These are phyloP conservation scores for Hirtodrosophila cameraria DNA, from an alignment of 2,888 invertebrate species.

Conservation along the genomic window DNA sequence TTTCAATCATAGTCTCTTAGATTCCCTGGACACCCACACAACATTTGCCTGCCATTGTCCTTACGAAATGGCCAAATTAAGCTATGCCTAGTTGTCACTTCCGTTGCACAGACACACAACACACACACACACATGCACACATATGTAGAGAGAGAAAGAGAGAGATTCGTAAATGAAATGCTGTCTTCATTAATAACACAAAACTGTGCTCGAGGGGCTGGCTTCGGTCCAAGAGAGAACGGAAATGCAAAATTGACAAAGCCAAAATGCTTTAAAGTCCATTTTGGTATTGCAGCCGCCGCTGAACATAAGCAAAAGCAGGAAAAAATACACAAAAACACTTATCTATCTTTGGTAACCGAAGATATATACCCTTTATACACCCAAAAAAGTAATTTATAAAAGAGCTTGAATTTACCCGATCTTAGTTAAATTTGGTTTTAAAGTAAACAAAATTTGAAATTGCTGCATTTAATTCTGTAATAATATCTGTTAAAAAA, in stretches of 20 bases:
- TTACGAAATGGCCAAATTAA: slow-evolving; percentile 40
- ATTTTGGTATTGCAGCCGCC: slow-evolving; percentile 49
- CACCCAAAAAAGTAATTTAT: too few species aligned
- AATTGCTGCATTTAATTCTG: too few species aligned
- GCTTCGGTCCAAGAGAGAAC: slow-evolving; percentile 23
- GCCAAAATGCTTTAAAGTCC: slow-evolving; percentile 73
- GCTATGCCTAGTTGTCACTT: slow-evolving; percentile 52
- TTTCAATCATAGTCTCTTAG: slow-evolving; percentile 18
- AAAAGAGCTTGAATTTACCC: too few species aligned
- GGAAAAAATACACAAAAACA: too few species aligned
- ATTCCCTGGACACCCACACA: slow-evolving; percentile 35
- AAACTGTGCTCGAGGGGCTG: slow-evolving; percentile 38
- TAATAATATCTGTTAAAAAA: too few species aligned
- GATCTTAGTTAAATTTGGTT: too few species aligned
- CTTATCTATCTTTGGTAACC: too few species aligned
- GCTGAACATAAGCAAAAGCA: slow-evolving; percentile 7
- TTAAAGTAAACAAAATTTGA: too few species aligned
- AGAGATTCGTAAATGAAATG: slow-evolving; percentile 14
- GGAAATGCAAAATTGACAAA: slow-evolving; percentile 74
- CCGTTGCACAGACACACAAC: slow-evolving; percentile 18
- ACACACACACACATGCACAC: neutral
- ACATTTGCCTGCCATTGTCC: slow-evolving; percentile 37
- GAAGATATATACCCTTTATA: too few species aligned
- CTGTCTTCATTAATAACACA: slow-evolving; percentile 56
- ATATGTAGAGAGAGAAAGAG: neutral